Evolutionary conservation across 2,113 vertebrate species (phyloP), one percentile per base, ranked within the genome.

Genomic region (Chelonoidis abingdonii): DNA sequence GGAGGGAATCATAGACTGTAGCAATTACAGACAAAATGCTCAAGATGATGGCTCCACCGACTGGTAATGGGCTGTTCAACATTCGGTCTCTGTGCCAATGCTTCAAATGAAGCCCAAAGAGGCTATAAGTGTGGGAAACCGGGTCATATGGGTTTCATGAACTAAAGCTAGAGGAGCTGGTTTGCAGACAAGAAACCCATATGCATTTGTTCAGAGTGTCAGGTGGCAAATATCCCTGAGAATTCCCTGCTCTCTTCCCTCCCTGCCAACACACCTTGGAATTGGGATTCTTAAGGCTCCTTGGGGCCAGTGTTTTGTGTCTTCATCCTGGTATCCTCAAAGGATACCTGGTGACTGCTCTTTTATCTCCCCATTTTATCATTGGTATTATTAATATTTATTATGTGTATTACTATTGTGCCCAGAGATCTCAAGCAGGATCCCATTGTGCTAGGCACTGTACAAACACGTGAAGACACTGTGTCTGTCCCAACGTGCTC

Each of bases 1-100:
- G 86, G 82, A 84, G 81, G 50, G 21, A 96, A 90, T 87, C 84
- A 49, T 59, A 49, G 57, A 8, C n/a, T 87, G 72, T 10, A 47
- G 53, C 59, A 84, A 50, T 0, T 1, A 57, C 1, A 7, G 81
- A 89, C 54, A 69, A 89, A 81, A 88, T 10, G 41, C 54, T 56
- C 24, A 62, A 52, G 82, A 1, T 38, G 41, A 72, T 41, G 50
- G 75, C 54, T 81, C 1, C 0, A 19, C 79, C 83, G 24, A 62
- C 16, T 41, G 50, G 17, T 16, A 81, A 44, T 19, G 82, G 59
- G 16, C 78, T 80, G 49, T 8, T 49, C 90, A 89, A 90, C 38
- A 16, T 2, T 38, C 17, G 5, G 6, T 82, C 90, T 83, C n/a
- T 53, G 78, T 92, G 54, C 44, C 86, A 16, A 16, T 17, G 50